Evolutionary conservation across 2,113 vertebrate genomes (phyloP).

Genomic region (Cheilinus undulatus): DNA sequence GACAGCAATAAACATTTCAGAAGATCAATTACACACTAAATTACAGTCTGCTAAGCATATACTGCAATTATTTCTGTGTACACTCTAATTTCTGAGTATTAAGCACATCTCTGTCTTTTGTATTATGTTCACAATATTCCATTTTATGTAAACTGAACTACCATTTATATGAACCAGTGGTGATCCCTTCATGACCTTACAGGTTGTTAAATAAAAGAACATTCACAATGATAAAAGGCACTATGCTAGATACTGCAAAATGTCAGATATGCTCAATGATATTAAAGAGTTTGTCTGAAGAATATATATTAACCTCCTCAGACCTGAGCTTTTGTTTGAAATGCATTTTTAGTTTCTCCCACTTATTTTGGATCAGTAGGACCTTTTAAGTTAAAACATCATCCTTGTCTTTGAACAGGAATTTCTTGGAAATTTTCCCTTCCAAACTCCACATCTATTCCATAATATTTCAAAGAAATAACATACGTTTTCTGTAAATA

Average conservation of each 20-base stretch:
- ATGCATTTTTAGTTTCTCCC: no score
- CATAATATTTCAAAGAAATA: no score
- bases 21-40: constrained; percentile 22
- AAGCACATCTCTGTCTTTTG: neutral
- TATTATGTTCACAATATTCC: neutral
- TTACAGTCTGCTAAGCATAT: constrained; percentile 1
- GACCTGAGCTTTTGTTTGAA: no score
- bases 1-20: constrained; percentile 6
- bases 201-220: neutral
- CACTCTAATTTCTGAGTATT: constrained; percentile 8
- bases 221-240: neutral
- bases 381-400: no score
- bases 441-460: no score
- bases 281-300: no score
- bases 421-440: no score
- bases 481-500: no score
- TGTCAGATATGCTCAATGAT: no score
- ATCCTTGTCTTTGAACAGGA: no score
- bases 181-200: constrained; percentile 11
- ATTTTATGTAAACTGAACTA: neutral
- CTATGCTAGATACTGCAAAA: neutral
- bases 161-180: neutral
- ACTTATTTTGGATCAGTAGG: no score
- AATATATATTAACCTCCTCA: no score
- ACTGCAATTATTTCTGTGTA: constrained; percentile 11